These are phyloP conservation scores for Heliconius nattereri DNA, from an alignment of 1,140 invertebrate species.

Conservation along the genomic window DNA sequence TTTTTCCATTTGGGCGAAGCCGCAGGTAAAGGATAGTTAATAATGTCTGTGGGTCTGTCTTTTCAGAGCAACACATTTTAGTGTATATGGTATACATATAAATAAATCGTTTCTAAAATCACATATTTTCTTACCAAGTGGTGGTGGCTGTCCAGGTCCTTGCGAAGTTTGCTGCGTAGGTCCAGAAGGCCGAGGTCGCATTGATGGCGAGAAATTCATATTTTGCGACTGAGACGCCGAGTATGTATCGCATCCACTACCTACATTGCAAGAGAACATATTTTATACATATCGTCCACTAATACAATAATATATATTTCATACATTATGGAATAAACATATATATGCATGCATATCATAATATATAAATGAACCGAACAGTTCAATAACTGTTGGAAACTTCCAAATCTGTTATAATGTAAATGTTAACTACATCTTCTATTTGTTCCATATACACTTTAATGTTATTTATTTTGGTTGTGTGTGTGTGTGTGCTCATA, in stretches of 20 bases:
- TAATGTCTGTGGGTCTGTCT: too few species aligned
- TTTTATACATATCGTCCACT: too few species aligned
- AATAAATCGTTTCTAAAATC: neutral
- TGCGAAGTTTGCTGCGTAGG: slow-evolving; percentile 53
- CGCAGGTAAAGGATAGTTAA: too few species aligned
- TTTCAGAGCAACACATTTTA: neutral
- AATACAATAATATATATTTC: too few species aligned
- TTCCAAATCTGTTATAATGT: neutral
- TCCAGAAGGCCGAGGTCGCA: slow-evolving; percentile 67
- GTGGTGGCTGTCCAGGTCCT: slow-evolving; percentile 46
- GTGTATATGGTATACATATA: neutral
- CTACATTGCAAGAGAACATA: slow-evolving; percentile 46
- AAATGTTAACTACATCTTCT: neutral
- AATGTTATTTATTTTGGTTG: neutral
- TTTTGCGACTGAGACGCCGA: slow-evolving; percentile 90
- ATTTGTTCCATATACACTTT: neutral
- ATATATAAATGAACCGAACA: neutral
- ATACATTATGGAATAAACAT: too few species aligned
- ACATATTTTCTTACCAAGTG: slow-evolving; percentile 52
- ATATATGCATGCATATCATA: too few species aligned
- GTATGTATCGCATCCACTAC: slow-evolving; percentile 84
- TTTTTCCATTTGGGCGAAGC: too few species aligned
- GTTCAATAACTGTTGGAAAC: neutral
- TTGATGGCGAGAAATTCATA: slow-evolving; percentile 91
- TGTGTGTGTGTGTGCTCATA: neutral